These are phyloP conservation scores for Escarpia spicata DNA, from an alignment of 2,888 invertebrate species.

Conservation along the genomic window DNA sequence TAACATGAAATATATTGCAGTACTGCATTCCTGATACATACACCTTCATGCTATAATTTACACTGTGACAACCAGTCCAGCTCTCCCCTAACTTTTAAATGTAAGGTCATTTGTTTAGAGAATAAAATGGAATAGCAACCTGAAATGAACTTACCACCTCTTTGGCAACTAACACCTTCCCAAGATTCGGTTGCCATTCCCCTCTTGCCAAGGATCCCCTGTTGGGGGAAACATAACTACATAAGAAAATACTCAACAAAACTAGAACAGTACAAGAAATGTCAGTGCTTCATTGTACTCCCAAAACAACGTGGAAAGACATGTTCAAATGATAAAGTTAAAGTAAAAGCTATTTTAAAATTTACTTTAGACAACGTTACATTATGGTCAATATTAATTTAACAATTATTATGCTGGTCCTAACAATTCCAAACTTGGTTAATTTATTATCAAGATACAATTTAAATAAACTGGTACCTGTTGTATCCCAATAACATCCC, in stretches of 20 bases:
- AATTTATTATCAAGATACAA: neutral
- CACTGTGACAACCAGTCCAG: too few relatives aligned
- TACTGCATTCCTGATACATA: too few relatives aligned
- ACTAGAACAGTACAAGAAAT: too few relatives aligned
- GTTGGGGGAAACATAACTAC: conserved; percentile 18
- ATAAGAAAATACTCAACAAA: neutral
- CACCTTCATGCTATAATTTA: too few relatives aligned
- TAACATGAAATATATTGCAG: too few relatives aligned
- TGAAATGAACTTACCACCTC: conserved; percentile 49
- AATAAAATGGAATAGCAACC: neutral
- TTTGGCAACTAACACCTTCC: conserved; percentile 50
- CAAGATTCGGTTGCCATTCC: conserved; percentile 49
- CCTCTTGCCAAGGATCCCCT: conserved; percentile 53
- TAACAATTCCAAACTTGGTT: neutral
- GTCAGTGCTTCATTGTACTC: neutral
- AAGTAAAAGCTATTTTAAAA: neutral
- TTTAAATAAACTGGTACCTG: neutral
- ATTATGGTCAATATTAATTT: too few relatives aligned
- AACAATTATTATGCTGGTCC: too few relatives aligned
- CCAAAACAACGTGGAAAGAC: neutral
- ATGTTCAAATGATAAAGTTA: neutral
- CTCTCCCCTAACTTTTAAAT: too few relatives aligned
- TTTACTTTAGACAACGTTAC: neutral
- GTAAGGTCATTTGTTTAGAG: neutral
- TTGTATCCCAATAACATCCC: neutral